Evolutionary conservation across 2,888 invertebrate species (phyloP).

Genomic region (Diplazon laetatorius): DNA sequence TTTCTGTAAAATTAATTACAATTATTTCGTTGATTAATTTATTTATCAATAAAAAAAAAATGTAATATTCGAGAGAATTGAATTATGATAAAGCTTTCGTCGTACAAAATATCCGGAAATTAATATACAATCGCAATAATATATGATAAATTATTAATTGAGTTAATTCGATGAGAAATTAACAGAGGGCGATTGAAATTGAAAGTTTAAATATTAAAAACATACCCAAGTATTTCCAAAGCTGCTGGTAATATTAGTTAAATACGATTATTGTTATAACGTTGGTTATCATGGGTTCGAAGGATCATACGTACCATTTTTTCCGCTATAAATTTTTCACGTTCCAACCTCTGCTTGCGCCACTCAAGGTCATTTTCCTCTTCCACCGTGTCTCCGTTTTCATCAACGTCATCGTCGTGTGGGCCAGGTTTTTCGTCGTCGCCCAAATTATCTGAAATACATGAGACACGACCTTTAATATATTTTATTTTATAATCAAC

Average conservation of each 20-base stretch:
- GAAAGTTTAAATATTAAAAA: background rate
- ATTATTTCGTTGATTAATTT: background rate
- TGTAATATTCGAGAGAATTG: background rate
- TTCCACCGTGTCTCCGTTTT: constrained; percentile 85
- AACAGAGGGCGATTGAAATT: too few relatives aligned
- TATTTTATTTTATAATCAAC: too few relatives aligned
- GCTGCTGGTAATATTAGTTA: background rate
- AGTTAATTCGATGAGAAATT: background rate
- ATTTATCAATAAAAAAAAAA: background rate
- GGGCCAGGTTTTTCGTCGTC: constrained; percentile 78
- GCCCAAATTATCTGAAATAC: constrained; percentile 78
- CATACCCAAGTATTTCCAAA: background rate
- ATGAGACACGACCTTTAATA: background rate
- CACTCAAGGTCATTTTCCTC: constrained; percentile 90
- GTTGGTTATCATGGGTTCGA: background rate
- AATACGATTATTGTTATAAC: too few relatives aligned
- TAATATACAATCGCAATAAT: background rate
- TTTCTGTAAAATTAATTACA: constrained; percentile 64
- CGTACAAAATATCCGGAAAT: background rate
- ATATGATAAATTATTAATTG: background rate
- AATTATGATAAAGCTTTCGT: background rate
- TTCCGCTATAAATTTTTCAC: constrained; percentile 90
- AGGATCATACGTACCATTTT: constrained; percentile 80
- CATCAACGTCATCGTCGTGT: constrained; percentile 75
- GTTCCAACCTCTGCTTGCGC: constrained; percentile 90